Evolutionary conservation across 64 coral and sea anemone genomes (phyloP), one percentile per base, ranked within the genome.

Genomic region (Anthopleura sola): DNA sequence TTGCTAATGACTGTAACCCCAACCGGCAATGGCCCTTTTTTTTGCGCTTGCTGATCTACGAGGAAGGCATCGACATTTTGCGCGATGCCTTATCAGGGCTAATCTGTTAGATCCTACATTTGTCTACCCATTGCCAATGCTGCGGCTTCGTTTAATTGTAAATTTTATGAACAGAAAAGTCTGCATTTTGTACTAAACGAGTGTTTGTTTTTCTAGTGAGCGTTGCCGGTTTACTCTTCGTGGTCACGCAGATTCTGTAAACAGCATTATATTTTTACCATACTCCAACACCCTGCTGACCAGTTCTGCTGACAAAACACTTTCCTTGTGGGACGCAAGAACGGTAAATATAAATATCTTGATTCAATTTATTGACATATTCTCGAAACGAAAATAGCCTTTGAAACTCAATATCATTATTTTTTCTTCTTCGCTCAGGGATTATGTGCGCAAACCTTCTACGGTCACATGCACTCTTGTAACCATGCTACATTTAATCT

Each of bases 381-480:
- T 44, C 40, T 44, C 40, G 40, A 44, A 44, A 44, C 4, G 40
- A 44, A 6, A 44, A 44, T 44, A 44, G 9, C 40, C 40, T 44
- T 44, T 44, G 9, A 8, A 44, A 44, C 40, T 44, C 40, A 3
- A 44, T 44, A 6, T 44, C 40, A 44, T 44, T 6, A 24, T 62
- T 24, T 21, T 62, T 2, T 21, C 24, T 1, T 17, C 28, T 71
- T 34, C 29, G 2, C 36, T 64, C 36, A 98, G 96, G 92, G 96
- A 55, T 75, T 98, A 19, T 98, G 96, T 89, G 96, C 92, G 53
- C 96, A 98, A 81, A 98, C 96, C n/a, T 98, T 98, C 68, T 98
- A 94, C 68, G 96, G 96, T 34, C 96, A 98, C 81, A 98, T 98
- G 96, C 91, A 98, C 85, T 98, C 96, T 2, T 85, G 93, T 83